Base-by-base conservation (phyloP, 2,113 vertebrate species). In the Neogale vison region DNA sequence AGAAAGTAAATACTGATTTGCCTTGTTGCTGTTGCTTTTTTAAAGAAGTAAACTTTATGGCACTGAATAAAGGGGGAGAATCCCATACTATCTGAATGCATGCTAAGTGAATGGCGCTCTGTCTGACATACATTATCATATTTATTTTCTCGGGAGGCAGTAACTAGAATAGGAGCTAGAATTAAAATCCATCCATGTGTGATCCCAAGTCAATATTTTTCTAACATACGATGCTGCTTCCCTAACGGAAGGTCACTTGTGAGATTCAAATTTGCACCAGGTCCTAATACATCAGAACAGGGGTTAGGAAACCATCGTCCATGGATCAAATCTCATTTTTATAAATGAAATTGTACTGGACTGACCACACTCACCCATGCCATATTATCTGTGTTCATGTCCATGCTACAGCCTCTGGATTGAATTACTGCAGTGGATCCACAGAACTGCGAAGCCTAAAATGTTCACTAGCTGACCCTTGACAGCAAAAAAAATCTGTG, bases 401-500 rank as follows among this genome's bases (percentile, higher is more conserved):
- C 18, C 0, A 9, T 1, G 0, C 17, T 12, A 0, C 1, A 1
- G 31, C 17, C 0, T 36, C 24, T 7, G 63, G 20, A 5, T 0
- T 2, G 7, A n/a, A 7, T 8, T 31, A 9, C 0, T 15, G 23
- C 42, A 10, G 2, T 2, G 13, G 23, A 69, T 1, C 6, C 57
- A 2, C 0, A 23, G 31, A 17, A 18, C 9, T 2, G 36, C 55
- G 65, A n/a, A 61, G 23, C 9, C 52, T 0, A 0, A 13, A 6
- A 10, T 0, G 7, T n/a, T 45, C 36, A 6, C 39, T 31, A 20
- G 8, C 6, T 55, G n/a, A 26, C 26, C 24, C 23, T 39, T 34
- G 69, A 6, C 3, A 74, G 2, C 14, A 2, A 23, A 76, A 23
- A 76, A 76, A 45, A 10, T 26, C 4, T 39, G 4, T 23, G 42